These are phyloP conservation scores for Pentamera pediparva DNA, from an alignment of 53 echinoderm and acorn worm species.

Conservation along the genomic window DNA sequence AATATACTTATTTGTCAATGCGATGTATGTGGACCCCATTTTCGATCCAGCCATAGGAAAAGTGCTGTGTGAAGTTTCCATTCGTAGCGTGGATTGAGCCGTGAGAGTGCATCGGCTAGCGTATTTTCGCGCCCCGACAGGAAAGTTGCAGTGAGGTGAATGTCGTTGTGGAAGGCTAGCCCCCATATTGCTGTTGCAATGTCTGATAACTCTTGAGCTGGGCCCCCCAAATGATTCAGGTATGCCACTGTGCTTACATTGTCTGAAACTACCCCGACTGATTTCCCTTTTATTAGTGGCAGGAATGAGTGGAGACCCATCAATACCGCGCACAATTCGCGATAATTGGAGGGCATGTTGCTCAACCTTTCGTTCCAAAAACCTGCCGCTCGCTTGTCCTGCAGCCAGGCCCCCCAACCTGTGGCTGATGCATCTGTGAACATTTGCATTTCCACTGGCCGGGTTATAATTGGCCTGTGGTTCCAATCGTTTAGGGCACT, in stretches of 20 bases:
- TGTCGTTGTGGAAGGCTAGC: constrained; percentile 18
- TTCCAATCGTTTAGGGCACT: constrained; percentile 33
- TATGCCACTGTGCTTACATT: constrained; percentile 26
- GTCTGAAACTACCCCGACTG: constrained; percentile 31
- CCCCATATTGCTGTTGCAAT: constrained; percentile 31
- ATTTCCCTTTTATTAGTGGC: constrained; percentile 21
- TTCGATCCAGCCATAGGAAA: constrained; percentile 24
- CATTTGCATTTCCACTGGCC: constrained; percentile 11
- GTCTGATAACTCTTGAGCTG: background rate
- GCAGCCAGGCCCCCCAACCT: constrained; percentile 20
- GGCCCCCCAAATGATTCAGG: constrained; percentile 15
- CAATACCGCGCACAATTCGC: constrained; percentile 35
- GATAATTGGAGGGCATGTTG: constrained; percentile 36
- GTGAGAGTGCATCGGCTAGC: constrained; percentile 30
- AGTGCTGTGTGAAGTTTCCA: constrained; percentile 11
- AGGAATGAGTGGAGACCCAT: constrained; percentile 27
- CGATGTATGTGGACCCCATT: constrained; percentile 42
- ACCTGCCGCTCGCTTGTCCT: constrained; percentile 9
- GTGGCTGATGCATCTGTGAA: constrained; percentile 29
- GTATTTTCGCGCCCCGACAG: constrained; percentile 26
- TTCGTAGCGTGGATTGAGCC: constrained; percentile 21
- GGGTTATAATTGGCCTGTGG: background rate
- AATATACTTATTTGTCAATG: no score
- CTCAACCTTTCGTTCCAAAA: constrained; percentile 22
- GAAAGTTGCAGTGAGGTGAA: background rate